These are phyloP conservation scores for Marronus borbonicus DNA, from an alignment of 2,888 invertebrate genomes.

Conservation along the genomic window DNA sequence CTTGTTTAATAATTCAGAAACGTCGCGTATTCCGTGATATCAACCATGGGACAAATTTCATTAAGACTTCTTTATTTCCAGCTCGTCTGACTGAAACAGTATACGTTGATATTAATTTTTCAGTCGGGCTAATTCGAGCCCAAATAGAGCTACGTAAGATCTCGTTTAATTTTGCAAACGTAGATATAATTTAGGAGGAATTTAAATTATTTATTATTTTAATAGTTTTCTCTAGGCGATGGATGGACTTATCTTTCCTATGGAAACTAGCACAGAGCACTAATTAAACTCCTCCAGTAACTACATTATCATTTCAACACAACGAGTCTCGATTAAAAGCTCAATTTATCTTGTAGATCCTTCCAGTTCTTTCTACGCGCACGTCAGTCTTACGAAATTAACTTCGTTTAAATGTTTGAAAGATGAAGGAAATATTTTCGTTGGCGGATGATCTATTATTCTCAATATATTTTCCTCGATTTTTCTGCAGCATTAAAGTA, in stretches of 20 bases:
- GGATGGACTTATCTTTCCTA: no score
- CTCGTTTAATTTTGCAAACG: no score
- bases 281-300: no score
- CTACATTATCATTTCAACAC: no score
- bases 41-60: constrained; percentile 18
- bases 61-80: constrained; percentile 6
- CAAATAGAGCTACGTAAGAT: no score
- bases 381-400: constrained; percentile 2
- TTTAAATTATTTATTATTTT: no score
- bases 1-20: not conserved
- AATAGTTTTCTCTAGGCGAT: no score
- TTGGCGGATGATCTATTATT: constrained; percentile 25
- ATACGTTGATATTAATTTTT: constrained; percentile 2
- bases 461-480: constrained; percentile 11
- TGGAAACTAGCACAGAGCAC: no score
- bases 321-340: no score
- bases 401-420: constrained; percentile 4
- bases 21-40: constrained; percentile 1
- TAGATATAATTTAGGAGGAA: no score
- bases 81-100: not conserved
- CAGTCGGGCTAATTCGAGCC: no score
- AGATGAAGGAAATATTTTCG: constrained; percentile 21
- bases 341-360: no score
- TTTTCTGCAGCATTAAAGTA: constrained; percentile 15
- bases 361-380: not conserved